Evolutionary conservation across 2,888 invertebrate genomes (phyloP).

Genomic region (Petrolisthes manimaculis): DNA sequence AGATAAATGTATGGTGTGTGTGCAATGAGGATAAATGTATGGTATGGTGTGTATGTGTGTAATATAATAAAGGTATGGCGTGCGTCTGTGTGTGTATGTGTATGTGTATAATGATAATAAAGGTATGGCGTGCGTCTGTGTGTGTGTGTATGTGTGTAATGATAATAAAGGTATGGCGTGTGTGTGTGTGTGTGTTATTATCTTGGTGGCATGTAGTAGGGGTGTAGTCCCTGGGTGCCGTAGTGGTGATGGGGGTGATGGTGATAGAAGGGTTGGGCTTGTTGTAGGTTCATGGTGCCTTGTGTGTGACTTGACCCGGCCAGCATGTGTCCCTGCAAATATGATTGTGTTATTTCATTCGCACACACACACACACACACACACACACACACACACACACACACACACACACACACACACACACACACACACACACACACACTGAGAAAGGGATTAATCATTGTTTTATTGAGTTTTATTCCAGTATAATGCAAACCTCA

Average conservation of each 20-base stretch:
- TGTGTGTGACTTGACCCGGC: slow-evolving; percentile 46
- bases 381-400: slow-evolving; percentile 3
- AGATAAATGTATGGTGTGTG: no score
- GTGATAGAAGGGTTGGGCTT: slow-evolving; percentile 61
- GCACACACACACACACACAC: background rate
- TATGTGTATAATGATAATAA: no score
- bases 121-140: no score
- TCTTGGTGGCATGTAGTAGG: slow-evolving; percentile 65
- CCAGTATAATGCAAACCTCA: background rate
- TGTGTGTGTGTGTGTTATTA: slow-evolving; percentile 14
- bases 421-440: background rate
- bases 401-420: background rate
- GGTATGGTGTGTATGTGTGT: no score
- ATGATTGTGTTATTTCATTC: background rate
- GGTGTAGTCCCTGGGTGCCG: slow-evolving; percentile 62
- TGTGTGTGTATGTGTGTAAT: no score
- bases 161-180: no score
- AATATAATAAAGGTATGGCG: no score
- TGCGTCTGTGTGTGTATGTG: no score
- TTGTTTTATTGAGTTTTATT: background rate
- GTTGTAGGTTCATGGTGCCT: slow-evolving; percentile 42
- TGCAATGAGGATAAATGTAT: no score
- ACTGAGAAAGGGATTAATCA: background rate
- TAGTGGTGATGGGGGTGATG: slow-evolving; percentile 58
- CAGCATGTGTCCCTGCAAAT: slow-evolving; percentile 62